These are phyloP conservation scores for Furcula furcula DNA, from an alignment of 2,888 invertebrate species.

Conservation along the genomic window DNA sequence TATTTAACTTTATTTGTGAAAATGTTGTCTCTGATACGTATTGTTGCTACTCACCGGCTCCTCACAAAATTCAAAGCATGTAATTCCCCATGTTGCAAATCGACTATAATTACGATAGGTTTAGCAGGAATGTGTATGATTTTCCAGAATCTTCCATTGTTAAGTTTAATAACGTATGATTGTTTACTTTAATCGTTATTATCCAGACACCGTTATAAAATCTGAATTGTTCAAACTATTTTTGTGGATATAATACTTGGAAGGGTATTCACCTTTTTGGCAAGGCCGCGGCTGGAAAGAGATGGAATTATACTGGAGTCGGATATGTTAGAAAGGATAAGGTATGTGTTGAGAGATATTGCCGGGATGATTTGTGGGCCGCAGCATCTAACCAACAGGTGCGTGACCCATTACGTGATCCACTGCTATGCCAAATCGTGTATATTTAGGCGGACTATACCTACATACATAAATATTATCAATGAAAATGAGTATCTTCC, in stretches of 20 bases:
- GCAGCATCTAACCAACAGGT: constrained; percentile 30
- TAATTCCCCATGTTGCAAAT: too few relatives aligned
- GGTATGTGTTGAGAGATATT: constrained; percentile 31
- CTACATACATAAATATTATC: constrained; percentile 14
- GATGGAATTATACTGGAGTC: constrained; percentile 16
- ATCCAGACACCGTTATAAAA: neutral
- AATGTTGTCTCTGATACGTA: too few relatives aligned
- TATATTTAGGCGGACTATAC: constrained; percentile 26
- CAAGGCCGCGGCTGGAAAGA: constrained; percentile 48
- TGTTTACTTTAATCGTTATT: neutral
- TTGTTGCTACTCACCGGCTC: too few relatives aligned
- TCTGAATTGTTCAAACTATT: constrained; percentile 33
- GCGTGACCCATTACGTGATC: constrained; percentile 34
- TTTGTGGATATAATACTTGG: constrained; percentile 32
- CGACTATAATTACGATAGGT: too few relatives aligned
- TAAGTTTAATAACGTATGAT: too few relatives aligned
- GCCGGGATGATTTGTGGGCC: constrained; percentile 28
- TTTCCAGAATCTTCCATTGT: too few relatives aligned
- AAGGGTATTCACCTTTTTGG: constrained; percentile 53
- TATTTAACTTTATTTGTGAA: too few relatives aligned
- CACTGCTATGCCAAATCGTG: constrained; percentile 35
- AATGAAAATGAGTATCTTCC: constrained; percentile 12
- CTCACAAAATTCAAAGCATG: too few relatives aligned
- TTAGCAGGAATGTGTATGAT: too few relatives aligned
- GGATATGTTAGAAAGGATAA: constrained; percentile 23